Base-by-base conservation (phyloP, 2,888 invertebrate genomes). In the Druceiella hillmani region DNA sequence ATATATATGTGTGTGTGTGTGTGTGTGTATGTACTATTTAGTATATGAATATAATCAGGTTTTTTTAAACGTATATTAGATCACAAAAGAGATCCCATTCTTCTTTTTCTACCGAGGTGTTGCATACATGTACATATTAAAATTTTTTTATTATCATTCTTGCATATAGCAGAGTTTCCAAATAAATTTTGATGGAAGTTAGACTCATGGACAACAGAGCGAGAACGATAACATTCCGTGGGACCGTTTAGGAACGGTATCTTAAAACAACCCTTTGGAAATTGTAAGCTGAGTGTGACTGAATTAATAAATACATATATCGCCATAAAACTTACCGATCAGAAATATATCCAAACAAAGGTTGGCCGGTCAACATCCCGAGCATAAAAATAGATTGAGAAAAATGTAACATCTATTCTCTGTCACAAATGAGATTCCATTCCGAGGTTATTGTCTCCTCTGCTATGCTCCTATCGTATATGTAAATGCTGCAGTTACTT, bases 361-460 rank as follows among this genome's bases (percentile, higher is more conserved):
- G 54, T 47, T 76, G 76, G 10, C 78, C 78, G 4, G 62, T 53
- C 26, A 78, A 56, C 34, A 78, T 66, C 26, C 77, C 78, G 36
- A 74, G 57, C 62, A 77, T 77, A 49, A 75, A 56, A 46, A 70
- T 66, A 1, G 74, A 68, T 50, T 78, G 77, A 7, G 69, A 65
- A 11, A 76, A 54, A 53, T 77, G 78, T 1, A 74, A 69, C 26
- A 78, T 51, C 44, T 66, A 66, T 36, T 62, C 59, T 42, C 62
- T 64, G 16, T 73, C 72, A 48, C 81, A 81, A 39, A 80, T 77
- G 20, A 80, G 61, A 50, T 76, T 51, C 75, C 76, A 80, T 61
- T 81, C 68, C 6, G 68, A 75, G 1, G 74, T 69, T 5, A 79
- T 76, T 2, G 78, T 79, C 47, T 66, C 74, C 3, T 59, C 54